These are phyloP conservation scores for Brotula barbata DNA, from an alignment of 2,797 vertebrate genomes.

Conservation along the genomic window DNA sequence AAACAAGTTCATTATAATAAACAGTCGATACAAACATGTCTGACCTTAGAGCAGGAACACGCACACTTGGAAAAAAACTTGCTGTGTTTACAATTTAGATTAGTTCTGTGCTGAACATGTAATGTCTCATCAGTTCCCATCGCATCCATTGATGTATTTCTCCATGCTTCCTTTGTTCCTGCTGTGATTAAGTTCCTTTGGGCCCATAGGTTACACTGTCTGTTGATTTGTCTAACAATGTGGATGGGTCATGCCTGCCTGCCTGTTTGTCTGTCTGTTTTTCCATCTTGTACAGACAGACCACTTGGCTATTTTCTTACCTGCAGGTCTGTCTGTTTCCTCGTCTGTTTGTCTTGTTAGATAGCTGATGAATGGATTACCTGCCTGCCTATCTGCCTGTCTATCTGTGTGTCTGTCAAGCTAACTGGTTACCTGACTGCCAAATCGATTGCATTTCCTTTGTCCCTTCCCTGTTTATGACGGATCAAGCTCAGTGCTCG, in stretches of 20 bases:
- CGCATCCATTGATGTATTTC: no score
- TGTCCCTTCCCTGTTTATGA: not conserved
- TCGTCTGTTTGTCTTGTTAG: constrained; percentile 36
- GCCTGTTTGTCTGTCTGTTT: constrained; percentile 21
- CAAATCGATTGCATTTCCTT: constrained; percentile 23
- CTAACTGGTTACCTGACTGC: constrained; percentile 28
- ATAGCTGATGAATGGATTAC: constrained; percentile 45
- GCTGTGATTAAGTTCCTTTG: constrained; percentile 1
- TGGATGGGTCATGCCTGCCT: constrained; percentile 20
- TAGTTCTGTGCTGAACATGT: no score
- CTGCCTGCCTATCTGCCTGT: constrained; percentile 41
- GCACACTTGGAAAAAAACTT: constrained; percentile 10
- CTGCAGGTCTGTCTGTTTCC: constrained; percentile 33
- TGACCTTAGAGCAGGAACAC: constrained; percentile 26
- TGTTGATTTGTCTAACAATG: constrained; percentile 30
- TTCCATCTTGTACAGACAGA: constrained; percentile 16
- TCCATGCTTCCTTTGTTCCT: no score
- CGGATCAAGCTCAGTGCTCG: not conserved
- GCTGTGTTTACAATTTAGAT: no score
- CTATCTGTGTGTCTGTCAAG: constrained; percentile 38
- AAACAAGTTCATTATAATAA: constrained; percentile 14
- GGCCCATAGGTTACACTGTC: constrained; percentile 21
- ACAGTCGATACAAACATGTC: constrained; percentile 25
- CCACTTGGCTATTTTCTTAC: constrained; percentile 29
- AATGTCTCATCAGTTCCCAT: no score